A percentile compares a stretch with the other conserved stretches of the same genome.
Conservation (phyloP, 2,888 invertebrate species). For the Drosophila lacicola region DNA sequence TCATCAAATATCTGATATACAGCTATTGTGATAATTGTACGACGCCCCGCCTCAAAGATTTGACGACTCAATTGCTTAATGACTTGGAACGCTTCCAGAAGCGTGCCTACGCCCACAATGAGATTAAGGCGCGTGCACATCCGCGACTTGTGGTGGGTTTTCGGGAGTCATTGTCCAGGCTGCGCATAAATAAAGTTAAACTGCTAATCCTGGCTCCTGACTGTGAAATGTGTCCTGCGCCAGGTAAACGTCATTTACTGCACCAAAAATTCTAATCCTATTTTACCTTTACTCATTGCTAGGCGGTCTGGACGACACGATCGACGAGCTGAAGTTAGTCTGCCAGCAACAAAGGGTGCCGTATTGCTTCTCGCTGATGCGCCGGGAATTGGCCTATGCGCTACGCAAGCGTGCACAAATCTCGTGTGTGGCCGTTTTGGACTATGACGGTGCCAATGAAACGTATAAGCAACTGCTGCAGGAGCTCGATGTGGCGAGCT, state of each 20-base stretch:
- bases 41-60: conserved; percentile 86
- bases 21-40: conserved; percentile 88
- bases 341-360: conserved; percentile 86
- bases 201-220: conserved; percentile 88
- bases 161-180: conserved; percentile 87
- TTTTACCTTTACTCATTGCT: conserved; percentile 25
- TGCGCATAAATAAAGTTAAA: conserved; percentile 87
- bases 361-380: conserved; percentile 87
- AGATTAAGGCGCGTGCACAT: conserved; percentile 87
- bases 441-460: conserved; percentile 88
- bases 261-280: background rate
- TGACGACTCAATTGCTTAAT: conserved; percentile 86
- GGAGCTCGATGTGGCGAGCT: conserved; percentile 60
- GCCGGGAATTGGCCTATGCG: conserved; percentile 87
- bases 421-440: conserved; percentile 88
- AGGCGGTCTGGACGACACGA: conserved; percentile 87
- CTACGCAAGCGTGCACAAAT: conserved; percentile 87
- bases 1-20: background rate
- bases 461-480: conserved; percentile 67
- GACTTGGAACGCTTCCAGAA: conserved; percentile 88
- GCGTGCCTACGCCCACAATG: conserved; percentile 87
- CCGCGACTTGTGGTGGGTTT: conserved; percentile 88
- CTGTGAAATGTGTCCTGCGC: conserved; percentile 85
- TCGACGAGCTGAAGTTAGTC: conserved; percentile 86
- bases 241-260: conserved; percentile 51